Evolutionary conservation across 2,113 vertebrate genomes (phyloP), one percentile per base, ranked within the genome.

Genomic region (Athene noctua): DNA sequence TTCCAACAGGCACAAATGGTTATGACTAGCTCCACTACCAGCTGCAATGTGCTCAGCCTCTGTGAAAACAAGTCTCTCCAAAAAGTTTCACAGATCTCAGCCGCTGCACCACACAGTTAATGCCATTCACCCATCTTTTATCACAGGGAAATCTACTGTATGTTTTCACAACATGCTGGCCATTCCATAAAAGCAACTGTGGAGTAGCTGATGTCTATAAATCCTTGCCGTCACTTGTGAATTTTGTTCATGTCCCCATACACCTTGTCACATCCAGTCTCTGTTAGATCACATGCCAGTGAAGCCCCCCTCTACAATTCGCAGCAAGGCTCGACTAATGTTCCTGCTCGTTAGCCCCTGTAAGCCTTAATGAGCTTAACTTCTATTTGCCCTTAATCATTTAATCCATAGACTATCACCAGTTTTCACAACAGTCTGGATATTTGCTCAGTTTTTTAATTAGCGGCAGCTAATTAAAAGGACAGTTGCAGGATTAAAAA

Each of bases 381-480:
- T 95, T 97, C 82, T 92, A 59, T 91, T 93, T 96, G 78, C 79
- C 73, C 67, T 93, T 70, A 95, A 72, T 91, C 23, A 80, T 89
- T 95, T 91, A 91, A 92, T 89, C 38, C 70, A 54, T 36, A 92
- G 70, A 85, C 49, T 86, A 93, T 86, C 81, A 80, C 70, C 27
- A 75, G 17, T 81, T 97, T 96, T 93, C 67, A 85, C 85, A 78
- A 71, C 18, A n/a, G 59, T 55, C 74, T 88, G 63, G 49, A 36
- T 91, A 93, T 91, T 75, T 68, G 30, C 68, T 77, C 61, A 30
- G 1, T 15, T 49, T 77, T 96, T 93, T 38, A 96, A 96, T 97
- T 96, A 96, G 22, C 70, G 72, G 16, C 13, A 80, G 51, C 46
- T 95, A 96, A 97, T 92, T 97, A 90, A 95, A 96, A 92, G 51